Evolutionary conservation across 2,888 invertebrate genomes (phyloP).

Genomic region (Sphaerophoria rueppellii): DNA sequence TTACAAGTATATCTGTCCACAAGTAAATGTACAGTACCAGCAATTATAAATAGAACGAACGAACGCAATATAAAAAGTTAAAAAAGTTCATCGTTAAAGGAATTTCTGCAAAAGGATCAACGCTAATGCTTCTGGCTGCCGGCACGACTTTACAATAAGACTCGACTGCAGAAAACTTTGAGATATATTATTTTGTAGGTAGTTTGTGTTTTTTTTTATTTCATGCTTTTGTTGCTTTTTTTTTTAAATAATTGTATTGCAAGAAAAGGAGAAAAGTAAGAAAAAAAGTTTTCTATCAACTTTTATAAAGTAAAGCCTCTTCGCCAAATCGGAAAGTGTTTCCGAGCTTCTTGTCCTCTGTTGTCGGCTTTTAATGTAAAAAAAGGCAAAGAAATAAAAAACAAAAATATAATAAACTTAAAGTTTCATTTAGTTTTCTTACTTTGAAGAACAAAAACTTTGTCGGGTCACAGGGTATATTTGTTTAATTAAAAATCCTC

Average conservation of each 20-base stretch:
- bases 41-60: conserved; percentile 6
- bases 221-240: conserved; percentile 32
- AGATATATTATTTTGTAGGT: conserved; percentile 29
- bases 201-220: conserved; percentile 26
- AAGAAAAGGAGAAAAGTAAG: conserved; percentile 41
- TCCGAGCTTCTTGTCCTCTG: conserved; percentile 44
- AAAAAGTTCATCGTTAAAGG: conserved; percentile 56
- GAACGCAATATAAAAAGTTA: conserved; percentile 41
- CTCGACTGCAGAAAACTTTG: conserved; percentile 27
- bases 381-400: conserved; percentile 23
- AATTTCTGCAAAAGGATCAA: conserved; percentile 42
- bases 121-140: neutral
- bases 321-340: conserved; percentile 56
- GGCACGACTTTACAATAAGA: neutral
- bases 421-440: conserved; percentile 44
- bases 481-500: conserved; percentile 61
- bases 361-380: conserved; percentile 34
- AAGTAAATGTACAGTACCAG: conserved; percentile 18
- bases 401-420: conserved; percentile 2
- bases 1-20: conserved; percentile 13
- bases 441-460: conserved; percentile 14
- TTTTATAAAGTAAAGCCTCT: conserved; percentile 65
- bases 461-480: conserved; percentile 7
- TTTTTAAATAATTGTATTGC: conserved; percentile 25
- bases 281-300: conserved; percentile 63